Conservation (phyloP, 2,113 vertebrate species). For the Chaetodon auriga region DNA sequence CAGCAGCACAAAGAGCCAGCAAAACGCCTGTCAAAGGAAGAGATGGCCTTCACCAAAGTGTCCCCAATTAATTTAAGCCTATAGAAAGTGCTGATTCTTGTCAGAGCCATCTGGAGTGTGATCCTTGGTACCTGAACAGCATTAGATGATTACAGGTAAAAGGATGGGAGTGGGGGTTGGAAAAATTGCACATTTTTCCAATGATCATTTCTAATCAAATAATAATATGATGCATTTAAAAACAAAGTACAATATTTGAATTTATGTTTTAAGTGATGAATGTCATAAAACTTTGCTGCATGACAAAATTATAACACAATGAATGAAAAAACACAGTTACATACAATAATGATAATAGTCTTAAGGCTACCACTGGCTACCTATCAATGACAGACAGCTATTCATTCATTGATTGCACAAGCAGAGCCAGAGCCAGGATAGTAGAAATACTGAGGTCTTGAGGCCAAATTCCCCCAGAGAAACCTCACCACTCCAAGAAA, state of each 20-base stretch:
- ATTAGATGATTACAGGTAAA: constrained; percentile 30
- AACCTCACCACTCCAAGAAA: too few relatives aligned
- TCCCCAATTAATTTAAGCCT: constrained; percentile 78
- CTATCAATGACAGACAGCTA: too few relatives aligned
- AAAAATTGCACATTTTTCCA: background rate
- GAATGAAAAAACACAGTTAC: too few relatives aligned
- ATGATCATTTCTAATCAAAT: background rate
- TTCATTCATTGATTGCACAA: too few relatives aligned
- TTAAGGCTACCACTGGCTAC: too few relatives aligned
- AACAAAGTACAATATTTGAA: background rate
- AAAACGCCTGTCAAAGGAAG: constrained; percentile 75
- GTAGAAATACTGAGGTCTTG: too few relatives aligned
- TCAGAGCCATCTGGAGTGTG: constrained; percentile 75
- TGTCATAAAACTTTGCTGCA: too few relatives aligned
- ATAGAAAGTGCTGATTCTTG: constrained; percentile 71
- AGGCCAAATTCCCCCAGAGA: too few relatives aligned
- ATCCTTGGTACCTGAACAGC: constrained; percentile 50
- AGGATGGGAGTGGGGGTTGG: background rate
- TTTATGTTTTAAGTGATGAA: too few relatives aligned
- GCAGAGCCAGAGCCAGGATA: too few relatives aligned
- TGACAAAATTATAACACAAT: too few relatives aligned
- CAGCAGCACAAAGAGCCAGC: constrained; percentile 65
- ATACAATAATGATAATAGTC: too few relatives aligned
- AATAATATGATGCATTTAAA: background rate
- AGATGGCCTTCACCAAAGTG: constrained; percentile 63